Evolutionary conservation across 1,140 invertebrate genomes (phyloP), one percentile per base, ranked within the genome.

Genomic region (Wiebesia pumilae): DNA sequence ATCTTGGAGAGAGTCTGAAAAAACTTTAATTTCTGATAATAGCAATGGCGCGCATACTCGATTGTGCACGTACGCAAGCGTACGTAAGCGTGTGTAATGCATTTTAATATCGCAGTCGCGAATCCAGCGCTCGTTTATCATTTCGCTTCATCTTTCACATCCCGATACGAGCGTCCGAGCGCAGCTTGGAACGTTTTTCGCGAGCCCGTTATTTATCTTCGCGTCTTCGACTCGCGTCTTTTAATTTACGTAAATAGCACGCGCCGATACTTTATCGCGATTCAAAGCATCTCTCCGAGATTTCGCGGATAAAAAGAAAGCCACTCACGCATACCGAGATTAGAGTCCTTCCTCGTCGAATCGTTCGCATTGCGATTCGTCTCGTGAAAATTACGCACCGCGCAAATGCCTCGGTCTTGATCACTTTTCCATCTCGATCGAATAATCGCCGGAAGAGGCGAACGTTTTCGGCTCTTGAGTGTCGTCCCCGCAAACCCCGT

Each of bases 91-190:
- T 43, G 38, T 33, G 71, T 27, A 75, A 43, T 75, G 40, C 71
- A 75, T 75, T 75, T 75, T 38, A 75, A 75, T 75, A n/a, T 75
- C 33, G n/a, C 71, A 75, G 71, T 75, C 71, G 71, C 38, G n/a
- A 75, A 75, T 75, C 71, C 71, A 43, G 71, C 24, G 71, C 24
- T 75, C 71, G 38, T 75, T 75, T 75, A 75, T 75, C 71, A 75
- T 75, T 75, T 75, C 3, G 71, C 27, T 43, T 75, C 71, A 75
- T 75, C 71, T 75, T 75, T 75, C 71, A 75, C 71, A 43, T 43
- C 38, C 21, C 38, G 38, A 43, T 75, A 21, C 16, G 16, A 43
- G 71, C 38, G 71, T 1, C 3, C 6, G 35, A 12, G 19, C 24
- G 10, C 4, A 9, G 24, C 38, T 6, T 16, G 38, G 9, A 9